Conservation (phyloP, 1,140 invertebrate species). For the Temnothorax nylanderi region DNA sequence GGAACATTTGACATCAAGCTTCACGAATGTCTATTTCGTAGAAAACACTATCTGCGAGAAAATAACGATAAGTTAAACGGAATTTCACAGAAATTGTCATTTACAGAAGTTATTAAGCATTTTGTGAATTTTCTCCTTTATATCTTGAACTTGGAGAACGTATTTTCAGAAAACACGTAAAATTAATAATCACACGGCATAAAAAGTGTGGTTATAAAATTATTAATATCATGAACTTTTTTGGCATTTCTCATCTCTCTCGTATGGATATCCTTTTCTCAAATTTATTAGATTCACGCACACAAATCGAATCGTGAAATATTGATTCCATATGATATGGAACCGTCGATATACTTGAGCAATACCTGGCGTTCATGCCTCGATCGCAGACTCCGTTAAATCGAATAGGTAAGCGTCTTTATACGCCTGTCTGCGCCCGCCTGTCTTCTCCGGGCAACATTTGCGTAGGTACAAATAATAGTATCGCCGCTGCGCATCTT, state of each 20-base stretch:
- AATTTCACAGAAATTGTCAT: background rate
- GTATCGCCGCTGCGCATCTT: slow-evolving; percentile 46
- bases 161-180: too few relatives aligned
- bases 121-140: background rate
- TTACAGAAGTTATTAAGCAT: background rate
- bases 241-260: background rate
- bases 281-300: background rate
- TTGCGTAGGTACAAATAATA: slow-evolving; percentile 56
- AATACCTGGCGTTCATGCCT: background rate
- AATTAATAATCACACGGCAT: too few relatives aligned
- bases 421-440: background rate
- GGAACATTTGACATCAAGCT: background rate
- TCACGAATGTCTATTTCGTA: background rate
- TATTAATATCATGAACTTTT: background rate
- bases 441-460: slow-evolving; percentile 16
- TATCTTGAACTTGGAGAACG: too few relatives aligned
- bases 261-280: background rate
- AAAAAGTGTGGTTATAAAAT: background rate
- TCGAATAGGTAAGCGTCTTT: slow-evolving; percentile 14
- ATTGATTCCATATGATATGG: background rate
- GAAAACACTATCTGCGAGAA: background rate
- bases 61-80: background rate
- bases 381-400: slow-evolving; percentile 32
- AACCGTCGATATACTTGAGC: background rate
- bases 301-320: background rate